Evolutionary conservation across 2,797 vertebrate species (phyloP), one percentile per base, ranked within the genome.

Genomic region (Anisognathus igniventris): DNA sequence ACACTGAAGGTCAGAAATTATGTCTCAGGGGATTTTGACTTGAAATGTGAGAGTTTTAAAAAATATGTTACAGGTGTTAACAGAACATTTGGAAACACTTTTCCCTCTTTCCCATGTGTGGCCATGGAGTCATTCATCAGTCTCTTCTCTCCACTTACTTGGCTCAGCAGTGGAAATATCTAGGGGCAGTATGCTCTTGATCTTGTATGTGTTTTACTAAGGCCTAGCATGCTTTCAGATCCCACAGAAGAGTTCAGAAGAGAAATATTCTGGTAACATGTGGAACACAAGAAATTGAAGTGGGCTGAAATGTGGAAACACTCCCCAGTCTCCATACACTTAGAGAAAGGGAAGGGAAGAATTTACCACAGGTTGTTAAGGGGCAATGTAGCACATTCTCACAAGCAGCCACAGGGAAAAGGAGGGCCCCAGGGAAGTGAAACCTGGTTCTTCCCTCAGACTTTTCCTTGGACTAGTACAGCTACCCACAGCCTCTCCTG

Each of bases 21-120:
- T 81, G 7, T 90, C 90, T 91, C 60, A 28, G 35, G 48, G 47
- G 62, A 70, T 79, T 96, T 92, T 78, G 35, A 60, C 50, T 82
- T 88, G 91, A 91, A 94, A 95, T 83, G 54, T 28, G 61, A 95
- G 80, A 86, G 45, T 79, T 86, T 22, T 8, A 30, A 40, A 72
- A 88, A 76, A 57, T 17, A 56, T 2, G 5, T 56, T 88, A 56
- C 33, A 66, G 53, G 31, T 75, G 86, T 90, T 78, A 84, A 42
- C 27, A 67, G 73, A 88, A 86, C 83, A 92, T 94, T 95, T 94
- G 95, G 88, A 95, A 96, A 79, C 48, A 74, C 62, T 95, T 92
- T 88, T 81, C 76, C 37, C 10, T 83, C 70, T 78, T 92, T 93
- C 79, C 72, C 57, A 44, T 74, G 48, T 82, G 87, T 80, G 65